Conservation (phyloP, 2,113 vertebrate species). For the Tympanuchus pallidicinctus region DNA sequence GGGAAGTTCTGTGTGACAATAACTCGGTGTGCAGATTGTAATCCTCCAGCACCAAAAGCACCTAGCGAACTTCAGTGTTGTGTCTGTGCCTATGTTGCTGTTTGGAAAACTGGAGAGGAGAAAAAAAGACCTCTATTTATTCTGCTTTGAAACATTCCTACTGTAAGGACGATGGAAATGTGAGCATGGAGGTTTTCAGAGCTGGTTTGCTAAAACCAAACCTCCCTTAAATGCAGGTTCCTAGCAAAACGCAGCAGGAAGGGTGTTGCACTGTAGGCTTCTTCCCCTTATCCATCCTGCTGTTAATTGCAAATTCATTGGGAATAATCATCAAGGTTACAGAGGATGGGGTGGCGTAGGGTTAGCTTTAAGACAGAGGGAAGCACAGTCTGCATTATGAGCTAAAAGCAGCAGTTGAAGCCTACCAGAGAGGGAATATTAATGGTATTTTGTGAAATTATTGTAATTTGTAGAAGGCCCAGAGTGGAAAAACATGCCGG, state of each 20-base stretch:
- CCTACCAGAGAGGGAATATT: not conserved
- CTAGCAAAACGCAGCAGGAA: not conserved
- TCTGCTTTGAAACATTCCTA: not conserved
- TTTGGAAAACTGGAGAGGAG: not conserved
- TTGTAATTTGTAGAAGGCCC: constrained; percentile 24
- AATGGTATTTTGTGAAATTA: constrained; percentile 32
- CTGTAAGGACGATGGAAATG: not conserved
- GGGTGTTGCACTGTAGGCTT: not conserved
- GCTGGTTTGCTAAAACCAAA: not conserved
- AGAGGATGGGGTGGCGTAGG: not conserved
- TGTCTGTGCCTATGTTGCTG: not conserved
- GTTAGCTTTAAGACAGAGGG: constrained; percentile 48
- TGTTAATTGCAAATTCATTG: not conserved
- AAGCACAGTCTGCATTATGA: constrained; percentile 7
- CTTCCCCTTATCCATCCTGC: not conserved
- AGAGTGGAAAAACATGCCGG: constrained; percentile 2
- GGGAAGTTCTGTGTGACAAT: not conserved
- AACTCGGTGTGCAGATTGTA: not conserved
- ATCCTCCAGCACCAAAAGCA: not conserved
- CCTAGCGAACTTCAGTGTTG: not conserved
- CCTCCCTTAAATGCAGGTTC: not conserved
- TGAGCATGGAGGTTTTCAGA: not conserved
- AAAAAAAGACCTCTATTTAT: not conserved
- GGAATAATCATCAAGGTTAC: constrained; percentile 4
- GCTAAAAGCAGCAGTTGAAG: constrained; percentile 23